phyloP scores from a whole-genome alignment of 2,888 invertebrate genomes.

The Meliscaeva auricollis region DNA sequence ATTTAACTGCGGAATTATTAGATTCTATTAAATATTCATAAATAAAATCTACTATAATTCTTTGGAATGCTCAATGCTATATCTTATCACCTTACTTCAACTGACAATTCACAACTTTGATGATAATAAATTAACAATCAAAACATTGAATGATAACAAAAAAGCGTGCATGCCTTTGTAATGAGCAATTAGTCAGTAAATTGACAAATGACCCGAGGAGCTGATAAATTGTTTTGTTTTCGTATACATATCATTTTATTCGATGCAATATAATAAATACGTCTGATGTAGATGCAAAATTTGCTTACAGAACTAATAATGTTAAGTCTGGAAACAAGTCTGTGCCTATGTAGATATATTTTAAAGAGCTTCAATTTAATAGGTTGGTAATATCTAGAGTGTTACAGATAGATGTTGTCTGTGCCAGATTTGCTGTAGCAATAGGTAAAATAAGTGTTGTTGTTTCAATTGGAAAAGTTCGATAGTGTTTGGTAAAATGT shows the following conservation, averaged over 20 bases:
- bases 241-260: neutral
- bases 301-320: too few relatives aligned
- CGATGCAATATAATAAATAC: too few relatives aligned
- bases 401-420: too few relatives aligned
- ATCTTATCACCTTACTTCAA: neutral
- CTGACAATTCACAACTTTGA: neutral
- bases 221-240: neutral
- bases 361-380: too few relatives aligned
- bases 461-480: too few relatives aligned
- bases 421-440: too few relatives aligned
- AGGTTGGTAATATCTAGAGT: too few relatives aligned
- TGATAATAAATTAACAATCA: slow-evolving; percentile 16
- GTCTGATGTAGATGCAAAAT: too few relatives aligned
- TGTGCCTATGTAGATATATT: too few relatives aligned
- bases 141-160: neutral
- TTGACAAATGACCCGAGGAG: neutral
- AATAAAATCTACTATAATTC: neutral
- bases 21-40: neutral
- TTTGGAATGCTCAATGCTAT: neutral
- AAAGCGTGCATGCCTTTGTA: neutral
- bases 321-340: too few relatives aligned
- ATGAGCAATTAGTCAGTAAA: neutral
- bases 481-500: too few relatives aligned
- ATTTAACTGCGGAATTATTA: neutral
- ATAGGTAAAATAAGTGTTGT: too few relatives aligned